Conservation (phyloP, 2,888 invertebrate species). For the Platycheirus rosarum region DNA sequence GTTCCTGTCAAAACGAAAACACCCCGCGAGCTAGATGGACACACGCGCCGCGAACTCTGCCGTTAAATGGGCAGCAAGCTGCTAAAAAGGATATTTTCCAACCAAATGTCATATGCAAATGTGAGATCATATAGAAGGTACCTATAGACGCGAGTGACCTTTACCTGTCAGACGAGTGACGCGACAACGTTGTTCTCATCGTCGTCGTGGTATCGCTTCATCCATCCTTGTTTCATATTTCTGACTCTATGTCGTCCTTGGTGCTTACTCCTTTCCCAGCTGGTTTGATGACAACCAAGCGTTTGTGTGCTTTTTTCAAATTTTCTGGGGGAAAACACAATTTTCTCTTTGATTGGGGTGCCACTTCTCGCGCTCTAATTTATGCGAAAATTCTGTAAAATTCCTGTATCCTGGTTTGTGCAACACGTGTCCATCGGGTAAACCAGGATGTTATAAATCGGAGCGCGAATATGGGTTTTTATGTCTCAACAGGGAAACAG, state of each 20-base stretch:
- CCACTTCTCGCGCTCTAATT: slow-evolving; percentile 60
- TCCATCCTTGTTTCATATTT: slow-evolving; percentile 18
- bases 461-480: slow-evolving; percentile 64
- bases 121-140: slow-evolving; percentile 68
- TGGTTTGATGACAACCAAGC: not conserved
- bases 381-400: slow-evolving; percentile 69
- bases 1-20: slow-evolving; percentile 48
- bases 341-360: slow-evolving; percentile 56
- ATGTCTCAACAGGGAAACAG: slow-evolving; percentile 40
- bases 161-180: slow-evolving; percentile 50
- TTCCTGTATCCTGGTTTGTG: slow-evolving; percentile 55
- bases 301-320: slow-evolving; percentile 34
- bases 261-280: slow-evolving; percentile 4
- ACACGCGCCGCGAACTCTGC: slow-evolving; percentile 65
- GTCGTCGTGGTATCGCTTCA: slow-evolving; percentile 7
- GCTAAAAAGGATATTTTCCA: slow-evolving; percentile 62
- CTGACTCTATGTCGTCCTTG: slow-evolving; percentile 2
- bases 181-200: slow-evolving; percentile 3
- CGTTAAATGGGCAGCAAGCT: slow-evolving; percentile 56
- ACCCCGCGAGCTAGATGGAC: slow-evolving; percentile 52
- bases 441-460: slow-evolving; percentile 69
- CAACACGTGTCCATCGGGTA: slow-evolving; percentile 68
- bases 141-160: slow-evolving; percentile 70
- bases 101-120: slow-evolving; percentile 71
- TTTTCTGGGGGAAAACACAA: slow-evolving; percentile 53